A percentile compares a stretch with the other conserved stretches of the same genome.
phyloP scores from a whole-genome alignment of 2,888 invertebrate genomes.

The Teleiodes luculella region DNA sequence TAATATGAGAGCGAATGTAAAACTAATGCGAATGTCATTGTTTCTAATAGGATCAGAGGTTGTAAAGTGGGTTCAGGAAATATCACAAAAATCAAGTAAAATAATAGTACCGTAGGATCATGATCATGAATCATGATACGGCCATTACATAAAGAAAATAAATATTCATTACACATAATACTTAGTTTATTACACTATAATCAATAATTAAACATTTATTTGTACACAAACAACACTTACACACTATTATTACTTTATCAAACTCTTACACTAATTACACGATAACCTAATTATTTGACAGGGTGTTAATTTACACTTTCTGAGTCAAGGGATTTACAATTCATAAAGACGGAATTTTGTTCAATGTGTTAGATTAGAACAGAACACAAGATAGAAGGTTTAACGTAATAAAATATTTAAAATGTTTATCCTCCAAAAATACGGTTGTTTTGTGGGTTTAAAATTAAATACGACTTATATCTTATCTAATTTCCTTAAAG shows the following conservation, averaged over 20 bases:
- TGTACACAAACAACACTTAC: conserved; percentile 50
- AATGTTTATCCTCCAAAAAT: neutral
- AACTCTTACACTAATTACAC: conserved; percentile 15
- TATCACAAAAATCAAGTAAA: neutral
- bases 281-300: conserved; percentile 20
- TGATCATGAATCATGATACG: too few species aligned
- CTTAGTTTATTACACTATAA: conserved; percentile 25
- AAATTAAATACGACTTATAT: neutral
- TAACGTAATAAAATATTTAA: neutral
- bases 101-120: conserved; percentile 15
- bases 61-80: too few species aligned
- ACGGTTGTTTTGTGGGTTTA: too few species aligned
- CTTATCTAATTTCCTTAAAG: conserved; percentile 38
- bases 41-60: too few species aligned
- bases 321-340: neutral
- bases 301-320: conserved; percentile 9
- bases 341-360: neutral
- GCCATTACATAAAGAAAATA: too few species aligned
- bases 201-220: conserved; percentile 44
- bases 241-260: conserved; percentile 31
- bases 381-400: too few species aligned
- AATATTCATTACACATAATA: neutral
- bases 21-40: too few species aligned
- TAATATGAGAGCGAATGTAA: too few species aligned
- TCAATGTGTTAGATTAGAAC: too few species aligned